Evolutionary conservation across 2,797 vertebrate genomes (phyloP).

Genomic region (Diplodus puntazzo): DNA sequence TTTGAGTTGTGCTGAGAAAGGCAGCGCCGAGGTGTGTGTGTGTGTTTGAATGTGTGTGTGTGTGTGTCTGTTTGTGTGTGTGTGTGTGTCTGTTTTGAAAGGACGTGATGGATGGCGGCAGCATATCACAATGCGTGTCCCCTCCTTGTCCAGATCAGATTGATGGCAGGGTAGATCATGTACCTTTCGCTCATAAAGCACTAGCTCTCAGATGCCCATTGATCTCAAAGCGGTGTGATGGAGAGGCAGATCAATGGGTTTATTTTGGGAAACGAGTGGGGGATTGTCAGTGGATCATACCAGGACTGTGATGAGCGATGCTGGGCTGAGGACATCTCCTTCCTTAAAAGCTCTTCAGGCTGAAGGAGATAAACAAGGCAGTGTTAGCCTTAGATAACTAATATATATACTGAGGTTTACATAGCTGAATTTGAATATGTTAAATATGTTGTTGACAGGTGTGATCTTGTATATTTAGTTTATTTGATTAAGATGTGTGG

Average conservation of each 20-base stretch:
- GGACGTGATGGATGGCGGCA: slow-evolving; percentile 70
- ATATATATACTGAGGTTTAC: background rate
- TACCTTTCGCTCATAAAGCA: slow-evolving; percentile 79
- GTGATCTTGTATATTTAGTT: slow-evolving; percentile 10
- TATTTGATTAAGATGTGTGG: background rate
- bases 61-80: slow-evolving; percentile 29
- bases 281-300: slow-evolving; percentile 72
- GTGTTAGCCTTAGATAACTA: slow-evolving; percentile 28
- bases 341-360: slow-evolving; percentile 50
- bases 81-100: background rate
- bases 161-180: slow-evolving; percentile 75
- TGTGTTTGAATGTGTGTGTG: slow-evolving; percentile 10
- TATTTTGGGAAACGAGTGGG: slow-evolving; percentile 77
- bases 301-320: slow-evolving; percentile 63
- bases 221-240: slow-evolving; percentile 80
- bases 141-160: slow-evolving; percentile 76
- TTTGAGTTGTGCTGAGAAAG: slow-evolving; percentile 17
- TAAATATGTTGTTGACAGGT: slow-evolving; percentile 15
- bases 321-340: slow-evolving; percentile 58
- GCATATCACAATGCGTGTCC: slow-evolving; percentile 71
- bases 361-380: slow-evolving; percentile 57
- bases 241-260: slow-evolving; percentile 80
- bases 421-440: background rate
- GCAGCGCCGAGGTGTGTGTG: slow-evolving; percentile 3
- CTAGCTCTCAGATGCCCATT: slow-evolving; percentile 76